Base-by-base conservation (phyloP, 2,113 vertebrate genomes). In the Vulpes ferrilata region DNA sequence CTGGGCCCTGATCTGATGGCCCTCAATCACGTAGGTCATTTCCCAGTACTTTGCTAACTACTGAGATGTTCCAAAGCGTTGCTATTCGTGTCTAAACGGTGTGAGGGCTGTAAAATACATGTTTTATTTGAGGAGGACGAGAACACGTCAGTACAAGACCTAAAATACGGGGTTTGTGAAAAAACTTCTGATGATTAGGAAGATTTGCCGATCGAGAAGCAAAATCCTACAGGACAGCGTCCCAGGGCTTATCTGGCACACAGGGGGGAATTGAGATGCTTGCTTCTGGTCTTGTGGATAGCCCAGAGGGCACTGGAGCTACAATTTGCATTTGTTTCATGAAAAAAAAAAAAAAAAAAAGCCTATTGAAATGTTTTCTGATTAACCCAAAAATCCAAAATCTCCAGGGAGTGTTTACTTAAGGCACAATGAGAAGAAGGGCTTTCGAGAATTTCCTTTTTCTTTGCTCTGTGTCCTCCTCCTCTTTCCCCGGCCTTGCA, bases 311-410 rank as follows among this genome's bases (percentile, higher is more conserved):
- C 6, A 48, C 55, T 30, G 48, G 20, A 43, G 4, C 5, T 35
- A 1, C 35, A 27, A 73, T 60, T 67, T 74, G n/a, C 60, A 32
- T 78, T 89, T 81, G 53, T 53, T 86, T 88, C 20, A 25, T 64
- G 67, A 85, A 67, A 92, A 76, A 84, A 43, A 43, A n/a, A n/a
- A n/a, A n/a, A 43, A 43, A 48, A 43, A 43, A 43, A 48, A 93
- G 23, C 65, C 84, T 60, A 16, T 57, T 30, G 23, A 95, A 88
- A 62, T 65, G 38, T 25, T 91, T 91, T 91, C 38, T 79, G 90
- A 73, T 97, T 60, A 86, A 83, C 90, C 30, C 25, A 11, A 60
- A 65, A 71, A 65, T 85, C 30, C 60, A 91, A n/a, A 85, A 55
- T 13, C 80, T 32, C 22, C 48, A 55, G 5, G 57, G 59, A 35